Conservation (phyloP, 2,888 invertebrate species). For the Mythimna ferrago region DNA sequence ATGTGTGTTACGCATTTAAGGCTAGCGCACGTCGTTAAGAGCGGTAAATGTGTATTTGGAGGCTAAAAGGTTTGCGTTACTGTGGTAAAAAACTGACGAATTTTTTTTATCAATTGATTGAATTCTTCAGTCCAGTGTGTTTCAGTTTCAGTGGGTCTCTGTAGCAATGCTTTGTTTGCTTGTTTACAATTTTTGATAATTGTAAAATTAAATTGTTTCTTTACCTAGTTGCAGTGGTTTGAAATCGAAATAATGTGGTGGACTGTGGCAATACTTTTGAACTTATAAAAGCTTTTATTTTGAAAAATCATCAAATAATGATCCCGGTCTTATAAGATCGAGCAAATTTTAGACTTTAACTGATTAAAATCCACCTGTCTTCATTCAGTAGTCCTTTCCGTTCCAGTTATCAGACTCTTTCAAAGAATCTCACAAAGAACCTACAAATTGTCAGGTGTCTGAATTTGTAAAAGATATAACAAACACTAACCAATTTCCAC, state of each 20-base stretch:
- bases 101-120: neutral
- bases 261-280: neutral
- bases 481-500: too few relatives aligned
- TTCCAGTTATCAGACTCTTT: too few relatives aligned
- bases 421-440: too few relatives aligned
- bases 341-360: too few relatives aligned
- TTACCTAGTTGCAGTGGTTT: neutral
- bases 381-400: too few relatives aligned
- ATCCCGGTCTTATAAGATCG: too few relatives aligned
- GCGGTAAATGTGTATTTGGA: neutral
- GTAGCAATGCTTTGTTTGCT: neutral
- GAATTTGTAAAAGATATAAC: neutral
- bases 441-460: too few relatives aligned
- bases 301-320: too few relatives aligned
- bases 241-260: neutral
- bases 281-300: neutral
- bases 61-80: neutral
- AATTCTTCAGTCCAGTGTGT: neutral
- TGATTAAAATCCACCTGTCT: too few relatives aligned
- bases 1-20: constrained; percentile 1
- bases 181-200: neutral
- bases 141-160: too few relatives aligned
- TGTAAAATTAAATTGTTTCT: neutral
- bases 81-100: neutral
- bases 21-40: neutral